A percentile compares a stretch with the other conserved stretches of the same genome.
phyloP scores from a whole-genome alignment of 2,888 invertebrate species.

The Parasteatoda lunata region DNA sequence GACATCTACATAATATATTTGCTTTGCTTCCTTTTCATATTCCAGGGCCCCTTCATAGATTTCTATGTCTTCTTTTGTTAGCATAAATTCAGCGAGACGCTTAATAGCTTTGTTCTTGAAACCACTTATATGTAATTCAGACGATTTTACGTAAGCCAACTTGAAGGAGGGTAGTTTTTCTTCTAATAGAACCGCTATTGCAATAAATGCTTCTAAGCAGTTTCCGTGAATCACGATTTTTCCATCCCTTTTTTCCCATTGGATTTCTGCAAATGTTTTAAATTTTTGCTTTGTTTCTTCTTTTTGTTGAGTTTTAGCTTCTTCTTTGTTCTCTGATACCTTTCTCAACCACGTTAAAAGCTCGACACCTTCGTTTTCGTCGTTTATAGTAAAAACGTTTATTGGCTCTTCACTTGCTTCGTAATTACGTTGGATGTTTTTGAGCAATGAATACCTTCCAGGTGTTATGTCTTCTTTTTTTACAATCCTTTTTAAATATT shows the following conservation, averaged over 20 bases:
- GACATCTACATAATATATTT: constrained; percentile 21
- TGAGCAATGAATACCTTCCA: constrained; percentile 20
- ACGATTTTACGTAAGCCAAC: constrained; percentile 23
- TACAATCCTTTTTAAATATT: background rate
- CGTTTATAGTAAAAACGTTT: constrained; percentile 46
- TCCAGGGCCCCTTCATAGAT: constrained; percentile 9
- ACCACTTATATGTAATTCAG: background rate
- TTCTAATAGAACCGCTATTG: constrained; percentile 3
- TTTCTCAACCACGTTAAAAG: constrained; percentile 40
- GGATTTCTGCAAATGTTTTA: constrained; percentile 10
- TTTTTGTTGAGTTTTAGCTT: background rate
- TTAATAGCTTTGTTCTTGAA: constrained; percentile 13
- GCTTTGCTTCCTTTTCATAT: constrained; percentile 17
- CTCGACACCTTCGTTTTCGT: constrained; percentile 16
- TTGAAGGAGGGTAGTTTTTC: constrained; percentile 38
- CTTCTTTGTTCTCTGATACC: constrained; percentile 9
- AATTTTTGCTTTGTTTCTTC: constrained; percentile 5
- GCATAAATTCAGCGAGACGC: background rate
- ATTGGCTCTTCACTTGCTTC: background rate
- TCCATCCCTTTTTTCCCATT: constrained; percentile 10
- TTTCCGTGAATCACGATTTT: constrained; percentile 49
- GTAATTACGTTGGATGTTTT: constrained; percentile 11
- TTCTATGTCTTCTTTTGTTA: constrained; percentile 12
- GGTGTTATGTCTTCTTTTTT: background rate
- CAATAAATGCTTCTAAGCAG: constrained; percentile 31